These are phyloP conservation scores for Poecilia velifera DNA, from an alignment of 2,797 vertebrate species.

Conservation along the genomic window DNA sequence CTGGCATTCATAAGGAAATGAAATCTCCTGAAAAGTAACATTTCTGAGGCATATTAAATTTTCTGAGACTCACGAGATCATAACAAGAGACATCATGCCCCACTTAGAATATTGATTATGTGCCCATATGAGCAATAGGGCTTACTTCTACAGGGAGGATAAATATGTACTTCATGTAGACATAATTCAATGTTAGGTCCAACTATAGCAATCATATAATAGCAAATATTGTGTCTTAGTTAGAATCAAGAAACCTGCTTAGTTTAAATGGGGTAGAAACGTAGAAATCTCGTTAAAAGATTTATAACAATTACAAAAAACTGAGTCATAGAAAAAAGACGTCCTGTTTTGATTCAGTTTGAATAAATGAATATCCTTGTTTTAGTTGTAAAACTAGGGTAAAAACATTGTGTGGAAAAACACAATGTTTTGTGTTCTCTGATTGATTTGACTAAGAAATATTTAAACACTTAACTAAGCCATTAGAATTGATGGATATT, in stretches of 20 bases:
- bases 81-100: neutral
- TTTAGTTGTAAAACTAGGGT: no score
- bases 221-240: neutral
- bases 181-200: neutral
- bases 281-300: neutral
- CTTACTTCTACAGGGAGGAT: neutral
- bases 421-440: neutral
- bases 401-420: neutral
- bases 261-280: neutral
- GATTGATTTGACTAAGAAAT: neutral
- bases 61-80: neutral
- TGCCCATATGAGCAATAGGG: neutral
- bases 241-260: neutral
- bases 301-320: neutral
- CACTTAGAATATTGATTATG: neutral
- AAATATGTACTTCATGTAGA: neutral
- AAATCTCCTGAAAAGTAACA: neutral
- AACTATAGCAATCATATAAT: neutral
- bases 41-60: neutral
- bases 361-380: neutral
- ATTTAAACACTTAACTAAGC: neutral
- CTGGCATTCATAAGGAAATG: conserved; percentile 1
- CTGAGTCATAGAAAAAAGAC: neutral
- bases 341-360: neutral
- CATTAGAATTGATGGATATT: neutral